Percentiles rank a stretch among this genome's conserved stretches.
These are phyloP conservation scores for Lasioglossum figueresi DNA, from an alignment of 2,888 invertebrate species.

Conservation along the genomic window DNA sequence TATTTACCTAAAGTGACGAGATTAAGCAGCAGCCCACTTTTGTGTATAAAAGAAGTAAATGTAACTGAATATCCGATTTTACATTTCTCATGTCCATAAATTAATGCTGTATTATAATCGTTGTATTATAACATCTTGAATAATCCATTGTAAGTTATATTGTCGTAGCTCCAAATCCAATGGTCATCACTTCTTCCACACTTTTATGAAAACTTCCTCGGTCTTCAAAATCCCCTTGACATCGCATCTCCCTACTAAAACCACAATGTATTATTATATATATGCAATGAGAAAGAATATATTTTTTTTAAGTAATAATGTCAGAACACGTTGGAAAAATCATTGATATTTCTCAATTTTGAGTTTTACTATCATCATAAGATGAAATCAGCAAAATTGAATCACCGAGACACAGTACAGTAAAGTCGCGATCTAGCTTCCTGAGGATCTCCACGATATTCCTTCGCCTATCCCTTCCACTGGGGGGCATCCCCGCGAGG, in stretches of 20 bases:
- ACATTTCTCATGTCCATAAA: not conserved
- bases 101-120: not conserved
- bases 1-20: slow-evolving; percentile 14
- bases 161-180: slow-evolving; percentile 12
- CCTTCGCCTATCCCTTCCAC: too few relatives aligned
- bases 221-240: not conserved
- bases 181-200: not conserved
- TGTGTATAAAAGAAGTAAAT: not conserved
- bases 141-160: not conserved
- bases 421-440: too few relatives aligned
- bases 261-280: slow-evolving; percentile 4
- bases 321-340: slow-evolving; percentile 56
- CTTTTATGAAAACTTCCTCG: not conserved
- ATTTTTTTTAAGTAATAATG: not conserved
- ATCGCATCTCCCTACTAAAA: slow-evolving; percentile 15
- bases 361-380: slow-evolving; percentile 38
- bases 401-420: not conserved
- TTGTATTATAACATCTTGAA: not conserved
- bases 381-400: not conserved
- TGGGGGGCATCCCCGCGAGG: too few relatives aligned
- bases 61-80: slow-evolving; percentile 13
- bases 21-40: not conserved
- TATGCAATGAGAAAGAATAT: not conserved
- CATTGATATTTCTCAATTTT: slow-evolving; percentile 41
- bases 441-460: too few relatives aligned